Conservation (phyloP, 2,797 vertebrate genomes). For the Poecilia wingei region DNA sequence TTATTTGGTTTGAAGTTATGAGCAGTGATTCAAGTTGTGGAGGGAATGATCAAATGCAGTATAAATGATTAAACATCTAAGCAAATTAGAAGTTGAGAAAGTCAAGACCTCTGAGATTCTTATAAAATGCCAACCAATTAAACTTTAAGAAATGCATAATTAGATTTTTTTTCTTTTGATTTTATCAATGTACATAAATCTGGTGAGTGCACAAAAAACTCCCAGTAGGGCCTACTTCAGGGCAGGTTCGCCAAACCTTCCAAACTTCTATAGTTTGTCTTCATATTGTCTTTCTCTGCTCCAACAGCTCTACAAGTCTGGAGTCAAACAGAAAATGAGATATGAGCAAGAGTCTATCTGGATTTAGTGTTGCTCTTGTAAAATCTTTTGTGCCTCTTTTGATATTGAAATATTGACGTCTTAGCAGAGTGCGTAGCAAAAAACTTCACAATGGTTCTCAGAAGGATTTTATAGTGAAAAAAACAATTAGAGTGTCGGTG, state of each 20-base stretch:
- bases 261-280: neutral
- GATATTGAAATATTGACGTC: constrained; percentile 39
- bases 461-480: constrained; percentile 20
- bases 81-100: neutral
- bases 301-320: neutral
- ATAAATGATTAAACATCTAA: constrained; percentile 6
- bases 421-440: constrained; percentile 11
- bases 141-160: neutral
- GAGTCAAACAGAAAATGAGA: neutral
- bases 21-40: constrained; percentile 6
- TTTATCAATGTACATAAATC: constrained; percentile 23
- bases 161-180: neutral
- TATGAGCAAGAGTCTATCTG: neutral
- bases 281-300: neutral
- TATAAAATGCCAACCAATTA: constrained; percentile 25
- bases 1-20: constrained; percentile 8
- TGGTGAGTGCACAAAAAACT: constrained; percentile 44
- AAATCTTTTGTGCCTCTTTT: constrained; percentile 35
- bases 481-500: constrained; percentile 33
- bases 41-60: constrained; percentile 7
- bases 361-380: constrained; percentile 9
- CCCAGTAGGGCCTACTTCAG: constrained; percentile 14
- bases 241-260: constrained; percentile 14
- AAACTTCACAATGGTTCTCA: constrained; percentile 23
- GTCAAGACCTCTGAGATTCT: constrained; percentile 15